Conservation (phyloP, 2,888 invertebrate genomes). For the Acrobasis consociella region DNA sequence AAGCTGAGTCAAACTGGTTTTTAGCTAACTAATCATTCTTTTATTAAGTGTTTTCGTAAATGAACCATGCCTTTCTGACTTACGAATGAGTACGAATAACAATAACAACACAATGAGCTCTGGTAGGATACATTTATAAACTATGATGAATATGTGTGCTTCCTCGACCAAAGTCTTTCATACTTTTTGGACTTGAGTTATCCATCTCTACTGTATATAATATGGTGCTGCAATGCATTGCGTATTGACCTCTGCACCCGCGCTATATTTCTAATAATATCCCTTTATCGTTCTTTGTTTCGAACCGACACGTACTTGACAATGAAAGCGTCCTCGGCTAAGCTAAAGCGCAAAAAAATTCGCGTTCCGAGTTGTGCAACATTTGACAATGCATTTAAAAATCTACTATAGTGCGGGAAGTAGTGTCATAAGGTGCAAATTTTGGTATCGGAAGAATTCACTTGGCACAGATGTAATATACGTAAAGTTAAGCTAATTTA, state of each 20-base stretch:
- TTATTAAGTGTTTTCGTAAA: too few relatives aligned
- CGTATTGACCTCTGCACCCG: slow-evolving; percentile 61
- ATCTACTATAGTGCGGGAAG: too few relatives aligned
- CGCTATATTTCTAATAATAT: slow-evolving; percentile 68
- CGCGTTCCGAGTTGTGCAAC: not conserved
- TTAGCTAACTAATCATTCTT: too few relatives aligned
- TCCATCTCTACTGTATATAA: not conserved
- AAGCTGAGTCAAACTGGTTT: too few relatives aligned
- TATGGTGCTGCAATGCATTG: slow-evolving; percentile 50
- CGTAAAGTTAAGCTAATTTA: too few relatives aligned
- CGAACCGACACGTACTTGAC: slow-evolving; percentile 44
- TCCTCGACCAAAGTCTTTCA: not conserved
- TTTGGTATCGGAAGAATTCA: too few relatives aligned
- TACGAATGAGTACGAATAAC: too few relatives aligned
- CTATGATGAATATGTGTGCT: not conserved
- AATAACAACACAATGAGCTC: not conserved
- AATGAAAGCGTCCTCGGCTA: slow-evolving; percentile 29
- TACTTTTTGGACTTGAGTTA: not conserved
- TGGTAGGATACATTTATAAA: not conserved
- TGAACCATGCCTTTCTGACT: too few relatives aligned
- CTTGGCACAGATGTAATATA: too few relatives aligned
- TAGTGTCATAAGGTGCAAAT: too few relatives aligned
- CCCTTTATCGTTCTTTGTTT: slow-evolving; percentile 58
- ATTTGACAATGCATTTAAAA: not conserved
- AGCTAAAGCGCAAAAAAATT: too few relatives aligned